Conservation (phyloP, 2,113 vertebrate species). For the Fulica atra region DNA sequence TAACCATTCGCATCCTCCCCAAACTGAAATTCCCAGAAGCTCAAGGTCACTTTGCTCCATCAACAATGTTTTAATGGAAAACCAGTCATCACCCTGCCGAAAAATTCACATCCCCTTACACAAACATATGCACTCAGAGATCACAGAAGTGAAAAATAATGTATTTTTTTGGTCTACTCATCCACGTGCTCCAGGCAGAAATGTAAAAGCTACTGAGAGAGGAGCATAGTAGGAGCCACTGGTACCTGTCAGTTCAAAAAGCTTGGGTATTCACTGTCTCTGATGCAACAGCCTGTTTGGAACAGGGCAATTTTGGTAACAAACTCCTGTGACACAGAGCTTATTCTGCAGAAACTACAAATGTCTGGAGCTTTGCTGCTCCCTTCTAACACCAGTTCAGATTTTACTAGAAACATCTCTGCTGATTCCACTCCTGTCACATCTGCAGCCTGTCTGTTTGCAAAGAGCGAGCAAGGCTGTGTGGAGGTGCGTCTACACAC, state of each 20-base stretch:
- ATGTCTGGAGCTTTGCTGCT: background rate
- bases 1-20: slow-evolving; percentile 33
- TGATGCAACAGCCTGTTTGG: background rate
- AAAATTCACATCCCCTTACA: background rate
- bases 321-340: background rate
- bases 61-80: slow-evolving; percentile 26
- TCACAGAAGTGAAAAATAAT: background rate
- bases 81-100: background rate
- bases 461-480: background rate
- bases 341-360: background rate
- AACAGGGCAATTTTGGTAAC: background rate
- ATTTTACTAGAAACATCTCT: background rate
- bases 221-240: background rate
- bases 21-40: slow-evolving; percentile 36
- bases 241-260: background rate
- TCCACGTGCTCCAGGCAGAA: background rate
- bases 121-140: background rate
- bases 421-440: background rate
- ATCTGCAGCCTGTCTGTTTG: background rate
- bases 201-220: background rate
- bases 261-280: background rate
- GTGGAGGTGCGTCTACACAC: rapidly evolving
- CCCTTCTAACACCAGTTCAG: background rate
- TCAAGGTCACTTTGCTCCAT: slow-evolving; percentile 28
- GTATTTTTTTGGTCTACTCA: background rate